These are phyloP conservation scores for Xylocopa sonorina DNA, from an alignment of 1,140 invertebrate genomes.

Conservation along the genomic window DNA sequence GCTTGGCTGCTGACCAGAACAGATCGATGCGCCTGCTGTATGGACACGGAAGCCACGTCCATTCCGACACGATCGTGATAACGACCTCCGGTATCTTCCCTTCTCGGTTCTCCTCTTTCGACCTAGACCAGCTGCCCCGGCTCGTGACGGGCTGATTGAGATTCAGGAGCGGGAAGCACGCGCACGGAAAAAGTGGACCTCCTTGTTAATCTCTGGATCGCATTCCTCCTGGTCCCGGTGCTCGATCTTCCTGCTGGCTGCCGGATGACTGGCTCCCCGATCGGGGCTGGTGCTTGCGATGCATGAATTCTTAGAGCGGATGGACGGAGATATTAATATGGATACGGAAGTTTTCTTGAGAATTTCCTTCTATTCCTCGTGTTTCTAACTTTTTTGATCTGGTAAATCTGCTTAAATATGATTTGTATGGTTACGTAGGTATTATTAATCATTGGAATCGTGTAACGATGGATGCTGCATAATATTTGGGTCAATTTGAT, in stretches of 20 bases:
- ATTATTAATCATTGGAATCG: no score
- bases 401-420: no score
- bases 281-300: background rate
- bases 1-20: no score
- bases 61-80: conserved; percentile 54
- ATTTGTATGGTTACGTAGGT: no score
- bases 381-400: no score
- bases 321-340: background rate
- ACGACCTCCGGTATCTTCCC: conserved; percentile 23
- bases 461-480: no score
- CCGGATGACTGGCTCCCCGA: conserved; percentile 22
- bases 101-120: conserved; percentile 1
- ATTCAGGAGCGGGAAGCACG: conserved; percentile 56
- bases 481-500: no score
- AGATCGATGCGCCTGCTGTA: conserved; percentile 2
- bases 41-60: conserved; percentile 41
- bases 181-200: conserved; percentile 8
- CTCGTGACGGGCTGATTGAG: conserved; percentile 46
- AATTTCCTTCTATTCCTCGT: no score
- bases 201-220: conserved; percentile 52
- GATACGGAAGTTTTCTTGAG: background rate
- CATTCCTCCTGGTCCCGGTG: conserved; percentile 39
- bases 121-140: background rate
- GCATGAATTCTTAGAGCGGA: background rate
- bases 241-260: conserved; percentile 45